Evolutionary conservation across 2,888 invertebrate genomes (phyloP), one percentile per base, ranked within the genome.

Genomic region (Aleiodes leptofemur): DNA sequence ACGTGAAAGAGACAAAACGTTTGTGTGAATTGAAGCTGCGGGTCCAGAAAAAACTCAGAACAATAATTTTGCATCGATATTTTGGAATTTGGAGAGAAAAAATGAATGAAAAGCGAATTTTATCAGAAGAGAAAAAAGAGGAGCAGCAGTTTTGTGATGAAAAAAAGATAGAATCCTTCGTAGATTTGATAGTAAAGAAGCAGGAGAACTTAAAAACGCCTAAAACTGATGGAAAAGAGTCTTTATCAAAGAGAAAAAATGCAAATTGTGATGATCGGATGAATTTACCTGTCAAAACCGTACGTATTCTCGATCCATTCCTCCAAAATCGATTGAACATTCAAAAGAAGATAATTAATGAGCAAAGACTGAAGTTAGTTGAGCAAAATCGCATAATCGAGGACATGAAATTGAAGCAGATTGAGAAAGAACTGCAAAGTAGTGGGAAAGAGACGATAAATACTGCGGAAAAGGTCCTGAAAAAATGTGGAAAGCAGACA

Each of bases 341-440:
- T 9, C 95, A 95, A 85, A 94, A 93, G 85, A 92, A 93, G 80
- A 94, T 95, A 57, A 95, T 95, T 76, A 93, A 94, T 38, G 88
- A 93, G 38, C 95, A 95, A 86, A 94, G 92, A 85, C 89, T 91
- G 1, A 95, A 95, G 89, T 86, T 96, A 76, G 93, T 93, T 76
- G 93, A 94, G 76, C 95, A 95, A 86, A 93, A 93, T 80, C 92
- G 93, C 82, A 85, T 94, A n/a, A 95, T 95, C 74, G 93, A 94
- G 86, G 93, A 95, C 84, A 88, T 95, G 0, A 94, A 94, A 84
- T 90, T 95, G 70, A 93, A 94, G 74, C 94, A 93, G 87, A 91
- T 95, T 34, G 90, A 93, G 59, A 93, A 94, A 79, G 94, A 94
- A 74, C 91, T 94, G 0, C 81, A 59, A 11, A 80, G 69, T 23